Conservation (phyloP, 2,888 invertebrate species). For the Masnerella sp. region DNA sequence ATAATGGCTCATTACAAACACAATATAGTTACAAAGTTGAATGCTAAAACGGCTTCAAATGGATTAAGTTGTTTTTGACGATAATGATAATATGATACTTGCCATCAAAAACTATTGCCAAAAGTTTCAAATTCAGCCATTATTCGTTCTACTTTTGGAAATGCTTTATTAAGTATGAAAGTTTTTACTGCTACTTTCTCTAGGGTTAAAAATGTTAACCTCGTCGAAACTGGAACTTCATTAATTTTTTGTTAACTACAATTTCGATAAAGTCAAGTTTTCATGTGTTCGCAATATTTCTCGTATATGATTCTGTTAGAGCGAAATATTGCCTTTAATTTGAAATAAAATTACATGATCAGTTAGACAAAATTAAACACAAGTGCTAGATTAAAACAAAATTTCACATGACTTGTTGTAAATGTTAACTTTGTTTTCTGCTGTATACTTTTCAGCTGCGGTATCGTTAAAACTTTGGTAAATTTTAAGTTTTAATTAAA, state of each 20-base stretch:
- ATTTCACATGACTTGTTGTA: constrained; percentile 16
- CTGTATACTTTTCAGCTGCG: constrained; percentile 24
- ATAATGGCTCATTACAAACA: constrained; percentile 51
- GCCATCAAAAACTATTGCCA: constrained; percentile 39
- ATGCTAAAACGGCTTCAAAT: constrained; percentile 46
- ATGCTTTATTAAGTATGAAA: constrained; percentile 5
- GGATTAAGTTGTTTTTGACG: constrained; percentile 51
- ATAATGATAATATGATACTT: constrained; percentile 47
- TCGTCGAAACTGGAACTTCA: too few relatives aligned
- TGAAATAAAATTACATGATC: constrained; percentile 23
- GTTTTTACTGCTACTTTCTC: too few relatives aligned
- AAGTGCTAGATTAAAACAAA: constrained; percentile 24
- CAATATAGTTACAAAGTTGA: constrained; percentile 49
- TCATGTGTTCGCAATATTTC: too few relatives aligned
- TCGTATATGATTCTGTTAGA: too few relatives aligned
- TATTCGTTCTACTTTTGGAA: constrained; percentile 21
- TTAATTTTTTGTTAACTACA: too few relatives aligned
- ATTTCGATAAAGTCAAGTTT: too few relatives aligned
- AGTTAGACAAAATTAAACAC: constrained; percentile 14
- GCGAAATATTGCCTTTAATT: too few relatives aligned
- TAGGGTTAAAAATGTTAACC: too few relatives aligned
- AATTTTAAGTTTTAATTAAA: constrained; percentile 28
- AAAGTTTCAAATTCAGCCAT: constrained; percentile 30
- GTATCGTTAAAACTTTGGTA: constrained; percentile 19
- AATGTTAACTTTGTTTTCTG: constrained; percentile 24